Conservation (phyloP, 2,113 vertebrate genomes). For the Rhizomys pruinosus region DNA sequence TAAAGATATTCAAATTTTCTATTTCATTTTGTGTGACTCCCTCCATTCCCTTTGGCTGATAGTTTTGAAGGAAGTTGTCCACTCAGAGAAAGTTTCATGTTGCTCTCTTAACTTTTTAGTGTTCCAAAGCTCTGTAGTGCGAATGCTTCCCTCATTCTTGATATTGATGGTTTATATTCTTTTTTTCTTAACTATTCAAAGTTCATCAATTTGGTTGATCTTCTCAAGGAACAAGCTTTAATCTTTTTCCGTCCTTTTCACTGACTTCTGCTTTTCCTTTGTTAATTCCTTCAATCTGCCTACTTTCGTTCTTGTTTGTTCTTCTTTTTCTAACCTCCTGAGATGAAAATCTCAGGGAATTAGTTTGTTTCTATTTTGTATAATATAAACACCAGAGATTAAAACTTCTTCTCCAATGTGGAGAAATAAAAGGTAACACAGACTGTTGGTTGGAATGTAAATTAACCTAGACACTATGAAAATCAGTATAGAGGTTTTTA, state of each 20-base stretch:
- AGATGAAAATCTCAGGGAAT: background rate
- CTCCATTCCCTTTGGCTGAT: background rate
- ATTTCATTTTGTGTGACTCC: background rate
- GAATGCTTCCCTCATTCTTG: background rate
- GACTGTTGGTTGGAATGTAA: background rate
- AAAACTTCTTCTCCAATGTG: background rate
- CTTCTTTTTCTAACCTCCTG: background rate
- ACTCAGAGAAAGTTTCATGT: background rate
- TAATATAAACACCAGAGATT: background rate
- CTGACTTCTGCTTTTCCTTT: background rate
- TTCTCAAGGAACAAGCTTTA: slow-evolving; percentile 14
- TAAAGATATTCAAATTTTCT: background rate
- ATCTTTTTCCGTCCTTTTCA: background rate
- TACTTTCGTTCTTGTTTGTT: background rate
- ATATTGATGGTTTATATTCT: background rate
- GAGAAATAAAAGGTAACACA: background rate
- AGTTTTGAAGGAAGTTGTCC: background rate
- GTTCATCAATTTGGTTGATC: background rate
- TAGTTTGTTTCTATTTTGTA: slow-evolving; percentile 20
- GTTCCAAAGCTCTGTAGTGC: background rate
- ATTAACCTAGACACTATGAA: background rate
- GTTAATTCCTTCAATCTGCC: background rate
- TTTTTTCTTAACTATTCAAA: background rate
- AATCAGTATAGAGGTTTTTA: background rate
- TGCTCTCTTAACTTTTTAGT: background rate